Base-by-base conservation (phyloP, 2,888 invertebrate genomes). In the Linnaemya tessellans region DNA sequence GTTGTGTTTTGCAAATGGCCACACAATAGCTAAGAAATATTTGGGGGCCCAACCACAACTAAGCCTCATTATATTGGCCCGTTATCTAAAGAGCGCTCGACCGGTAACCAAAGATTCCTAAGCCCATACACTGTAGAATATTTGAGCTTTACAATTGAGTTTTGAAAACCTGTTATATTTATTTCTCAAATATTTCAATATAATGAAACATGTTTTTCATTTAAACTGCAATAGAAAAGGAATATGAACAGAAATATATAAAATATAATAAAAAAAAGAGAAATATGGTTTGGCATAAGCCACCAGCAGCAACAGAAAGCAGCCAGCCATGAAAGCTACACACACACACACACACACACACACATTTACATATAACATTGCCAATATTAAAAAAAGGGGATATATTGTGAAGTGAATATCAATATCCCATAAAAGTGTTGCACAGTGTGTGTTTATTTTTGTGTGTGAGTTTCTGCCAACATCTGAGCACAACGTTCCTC, bases 121-220 rank as follows among this genome's bases (percentile, higher is more conserved):
- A 22, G 38, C 38, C 38, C 25, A 30, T 9, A n/a, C 58, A 49
- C 2, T 49, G n/a, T 49, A 7, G 7, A 51, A 51, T 20, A 9
- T 20, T 51, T 51, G 9, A 20, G 3, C n/a, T 51, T 46, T 20
- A 22, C 43, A 22, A 43, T 22, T 43, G 20, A 43, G 43, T 22
- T 43, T 43, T 64, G 41, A 8, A 35, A 35, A 64, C 41, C 43
- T 7, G 20, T 51, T 35, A 8, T 2, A 2, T 18, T 18, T 60
- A 35, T 60, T 38, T 38, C 25, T 22, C 20, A 41, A 54, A 64
- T 60, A 56, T 60, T 83, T 70, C 80, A 75, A 84, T 80, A 58
- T 75, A 43, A 80, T 70, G 65, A 80, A 75, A 75, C 60, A 67
- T 49, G 54, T 58, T 71, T 75, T 78, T 68, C 67, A 78, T 83